Base-by-base conservation (phyloP, 2,797 vertebrate species). In the Margarornis squamiger region DNA sequence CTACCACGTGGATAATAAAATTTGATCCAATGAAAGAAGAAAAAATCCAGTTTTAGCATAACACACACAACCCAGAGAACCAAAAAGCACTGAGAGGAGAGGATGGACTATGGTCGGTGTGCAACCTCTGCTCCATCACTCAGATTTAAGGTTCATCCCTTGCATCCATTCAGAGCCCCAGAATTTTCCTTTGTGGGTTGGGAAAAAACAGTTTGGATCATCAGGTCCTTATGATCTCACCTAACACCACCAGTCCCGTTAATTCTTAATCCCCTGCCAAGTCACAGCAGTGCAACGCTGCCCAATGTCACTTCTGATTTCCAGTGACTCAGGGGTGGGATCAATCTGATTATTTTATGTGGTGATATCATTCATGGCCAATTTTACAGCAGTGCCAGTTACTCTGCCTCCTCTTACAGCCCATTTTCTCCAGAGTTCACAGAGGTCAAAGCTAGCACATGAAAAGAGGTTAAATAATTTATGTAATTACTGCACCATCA, bases 401-500 rank as follows among this genome's bases (percentile, higher is more conserved):
- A 38, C 49, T 80, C 36, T 61, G 23, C 66, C 79, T 80, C 68
- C 59, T 80, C 76, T 74, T 14, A 52, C 73, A 83, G 43, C 54
- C 49, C 70, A 74, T 76, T 67, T 86, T 82, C 75, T 86, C n/a
- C 85, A 79, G 59, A 87, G 82, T 41, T 83, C 80, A 90, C 20
- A 51, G 19, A 80, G 83, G 83, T 83, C 76, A 88, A 61, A 81
- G 76, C 66, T 72, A 92, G 67, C 61, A 13, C 30, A 82, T 0
- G 2, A 86, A 51, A 10, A 90, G 76, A 77, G 77, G 65, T 93
- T 93, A 85, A 91, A 92, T 88, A 83, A 96, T 91, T 87, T 11
- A 92, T 67, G 66, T 84, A 86, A 94, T 94, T 81, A 89, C 77
- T 66, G 80, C 74, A 85, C 68, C 74, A 95, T 65, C 88, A 74